Conservation (phyloP, 2,888 invertebrate species). For the Pseudococcus longispinus region DNA sequence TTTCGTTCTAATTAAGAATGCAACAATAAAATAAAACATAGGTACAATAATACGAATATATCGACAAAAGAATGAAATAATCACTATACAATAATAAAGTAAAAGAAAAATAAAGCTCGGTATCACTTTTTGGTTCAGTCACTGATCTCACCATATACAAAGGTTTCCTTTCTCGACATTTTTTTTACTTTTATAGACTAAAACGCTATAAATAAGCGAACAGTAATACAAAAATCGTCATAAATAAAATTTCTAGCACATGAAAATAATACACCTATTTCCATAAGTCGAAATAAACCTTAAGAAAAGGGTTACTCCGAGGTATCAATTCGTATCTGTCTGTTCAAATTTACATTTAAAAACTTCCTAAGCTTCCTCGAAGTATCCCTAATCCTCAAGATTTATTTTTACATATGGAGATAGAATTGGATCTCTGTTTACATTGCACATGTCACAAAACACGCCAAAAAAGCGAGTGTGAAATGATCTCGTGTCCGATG, state of each 20-base stretch:
- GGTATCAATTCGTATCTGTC: too few species aligned
- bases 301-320: too few species aligned
- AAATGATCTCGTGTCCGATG: conserved; percentile 1
- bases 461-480: background rate
- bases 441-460: background rate
- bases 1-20: background rate
- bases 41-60: conserved; percentile 11
- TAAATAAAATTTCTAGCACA: conserved; percentile 8
- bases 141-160: conserved; percentile 11
- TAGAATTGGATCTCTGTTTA: background rate
- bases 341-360: too few species aligned
- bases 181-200: background rate
- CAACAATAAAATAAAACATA: conserved; percentile 5
- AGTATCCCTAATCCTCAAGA: too few species aligned
- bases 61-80: conserved; percentile 20
- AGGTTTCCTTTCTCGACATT: background rate
- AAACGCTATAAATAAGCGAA: background rate
- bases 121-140: conserved; percentile 39
- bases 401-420: too few species aligned
- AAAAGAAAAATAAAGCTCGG: conserved; percentile 31
- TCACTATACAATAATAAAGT: background rate
- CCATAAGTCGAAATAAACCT: too few species aligned
- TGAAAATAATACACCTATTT: background rate
- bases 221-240: background rate
- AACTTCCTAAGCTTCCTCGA: too few species aligned